Conservation (phyloP, 2,113 vertebrate species). For the Tachycineta bicolor region DNA sequence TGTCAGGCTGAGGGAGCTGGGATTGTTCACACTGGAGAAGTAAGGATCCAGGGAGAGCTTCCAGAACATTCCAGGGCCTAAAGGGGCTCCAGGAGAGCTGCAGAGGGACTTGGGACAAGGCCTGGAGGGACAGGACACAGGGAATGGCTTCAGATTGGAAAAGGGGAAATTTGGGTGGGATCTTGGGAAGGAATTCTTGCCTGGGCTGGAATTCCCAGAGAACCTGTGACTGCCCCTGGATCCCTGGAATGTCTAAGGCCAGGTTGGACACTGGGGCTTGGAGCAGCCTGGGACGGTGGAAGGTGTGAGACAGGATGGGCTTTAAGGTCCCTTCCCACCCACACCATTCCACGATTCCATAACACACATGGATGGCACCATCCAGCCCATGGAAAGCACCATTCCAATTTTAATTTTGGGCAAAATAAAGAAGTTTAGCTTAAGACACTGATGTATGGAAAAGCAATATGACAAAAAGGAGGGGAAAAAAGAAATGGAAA, state of each 20-base stretch:
- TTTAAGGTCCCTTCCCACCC: not conserved
- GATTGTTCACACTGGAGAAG: rapidly evolving
- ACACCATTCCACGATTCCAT: not conserved
- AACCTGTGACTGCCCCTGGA: not conserved
- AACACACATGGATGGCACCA: not conserved
- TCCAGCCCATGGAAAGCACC: not conserved
- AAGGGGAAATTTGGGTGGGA: not conserved
- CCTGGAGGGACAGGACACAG: not conserved
- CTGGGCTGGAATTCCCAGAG: not conserved
- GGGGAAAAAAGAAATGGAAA: not conserved
- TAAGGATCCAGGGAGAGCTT: not conserved
- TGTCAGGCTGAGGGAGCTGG: not conserved
- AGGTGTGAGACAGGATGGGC: rapidly evolving
- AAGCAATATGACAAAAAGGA: not conserved
- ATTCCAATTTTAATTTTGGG: not conserved
- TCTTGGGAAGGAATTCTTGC: not conserved
- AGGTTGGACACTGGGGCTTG: rapidly evolving
- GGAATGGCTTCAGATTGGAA: not conserved
- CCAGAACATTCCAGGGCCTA: no score
- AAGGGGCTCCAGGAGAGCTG: not conserved
- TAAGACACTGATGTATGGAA: not conserved
- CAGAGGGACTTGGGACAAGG: not conserved
- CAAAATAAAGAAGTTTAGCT: not conserved
- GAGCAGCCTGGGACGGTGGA: rapidly evolving
- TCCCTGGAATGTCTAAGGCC: not conserved